Evolutionary conservation across 2,113 vertebrate genomes (phyloP).

Genomic region (Procapra przewalskii): DNA sequence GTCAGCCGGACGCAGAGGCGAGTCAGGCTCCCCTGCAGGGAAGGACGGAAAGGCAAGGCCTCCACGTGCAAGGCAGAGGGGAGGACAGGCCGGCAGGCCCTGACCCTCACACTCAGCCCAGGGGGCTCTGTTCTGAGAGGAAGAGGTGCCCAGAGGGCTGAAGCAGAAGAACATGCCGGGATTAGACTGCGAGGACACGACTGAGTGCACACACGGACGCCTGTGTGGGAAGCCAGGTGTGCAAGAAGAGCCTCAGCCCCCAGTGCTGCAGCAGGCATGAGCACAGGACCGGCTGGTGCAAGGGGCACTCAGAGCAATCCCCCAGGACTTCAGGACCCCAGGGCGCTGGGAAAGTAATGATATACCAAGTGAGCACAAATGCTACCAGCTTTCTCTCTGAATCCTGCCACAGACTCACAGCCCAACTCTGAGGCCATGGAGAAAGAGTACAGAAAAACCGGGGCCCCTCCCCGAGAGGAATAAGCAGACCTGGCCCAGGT

Average conservation of each 20-base stretch:
- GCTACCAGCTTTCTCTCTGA: not conserved
- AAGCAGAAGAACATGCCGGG: not conserved
- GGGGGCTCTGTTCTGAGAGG: not conserved
- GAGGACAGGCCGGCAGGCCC: not conserved
- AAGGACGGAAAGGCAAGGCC: not conserved
- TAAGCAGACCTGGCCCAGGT: not conserved
- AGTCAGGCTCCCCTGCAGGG: not conserved
- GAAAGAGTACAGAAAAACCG: not conserved
- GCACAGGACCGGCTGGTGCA: not conserved
- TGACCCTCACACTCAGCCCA: not conserved
- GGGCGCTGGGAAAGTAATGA: not conserved
- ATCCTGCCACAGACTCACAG: not conserved
- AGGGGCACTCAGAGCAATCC: not conserved
- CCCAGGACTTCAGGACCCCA: not conserved
- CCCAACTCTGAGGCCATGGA: not conserved
- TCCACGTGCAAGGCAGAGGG: not conserved
- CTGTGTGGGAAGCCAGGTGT: not conserved
- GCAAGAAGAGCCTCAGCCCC: not conserved
- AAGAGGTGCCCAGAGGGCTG: not conserved
- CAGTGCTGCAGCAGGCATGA: not conserved
- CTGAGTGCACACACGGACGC: accelerated
- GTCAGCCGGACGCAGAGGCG: not conserved
- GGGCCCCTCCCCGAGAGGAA: not conserved
- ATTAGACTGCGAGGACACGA: not conserved
- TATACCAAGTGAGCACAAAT: not conserved